phyloP scores from a whole-genome alignment of 2,888 invertebrate species.

The Caenorhabditis uteleia region DNA sequence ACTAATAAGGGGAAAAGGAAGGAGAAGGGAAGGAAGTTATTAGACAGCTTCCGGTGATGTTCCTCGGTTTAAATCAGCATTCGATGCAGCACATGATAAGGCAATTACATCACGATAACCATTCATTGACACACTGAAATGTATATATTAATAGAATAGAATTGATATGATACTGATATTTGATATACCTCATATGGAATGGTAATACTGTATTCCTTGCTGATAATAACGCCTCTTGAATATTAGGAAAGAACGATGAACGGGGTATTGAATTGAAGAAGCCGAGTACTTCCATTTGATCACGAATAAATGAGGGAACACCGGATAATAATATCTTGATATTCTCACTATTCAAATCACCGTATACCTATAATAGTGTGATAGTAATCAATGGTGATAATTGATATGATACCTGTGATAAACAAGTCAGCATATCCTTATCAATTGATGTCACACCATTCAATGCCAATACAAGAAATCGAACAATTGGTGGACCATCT shows the following conservation, averaged over 20 bases:
- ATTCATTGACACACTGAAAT: slow-evolving; percentile 57
- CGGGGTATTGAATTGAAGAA: slow-evolving; percentile 43
- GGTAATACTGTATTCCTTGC: slow-evolving; percentile 46
- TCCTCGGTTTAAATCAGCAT: slow-evolving; percentile 39
- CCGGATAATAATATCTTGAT: slow-evolving; percentile 48
- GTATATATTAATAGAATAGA: not conserved
- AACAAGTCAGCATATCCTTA: slow-evolving; percentile 37
- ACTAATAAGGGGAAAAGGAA: not conserved
- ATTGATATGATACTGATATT: not conserved
- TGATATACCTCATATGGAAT: slow-evolving; percentile 51
- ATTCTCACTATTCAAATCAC: slow-evolving; percentile 51
- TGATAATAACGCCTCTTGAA: slow-evolving; percentile 46
- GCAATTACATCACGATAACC: slow-evolving; percentile 58
- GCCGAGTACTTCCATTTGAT: slow-evolving; percentile 40
- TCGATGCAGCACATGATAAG: slow-evolving; percentile 49
- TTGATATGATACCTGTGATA: slow-evolving; percentile 31
- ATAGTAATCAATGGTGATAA: not conserved
- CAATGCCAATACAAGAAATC: slow-evolving; percentile 43
- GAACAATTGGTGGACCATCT: slow-evolving; percentile 27
- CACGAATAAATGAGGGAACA: slow-evolving; percentile 39
- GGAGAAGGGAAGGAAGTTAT: not conserved
- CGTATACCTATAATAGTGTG: slow-evolving; percentile 40
- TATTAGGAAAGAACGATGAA: slow-evolving; percentile 45
- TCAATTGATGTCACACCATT: slow-evolving; percentile 42
- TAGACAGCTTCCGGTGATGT: slow-evolving; percentile 48